Conservation (phyloP, 2,888 invertebrate species). For the Siphonodentalium dalli region DNA sequence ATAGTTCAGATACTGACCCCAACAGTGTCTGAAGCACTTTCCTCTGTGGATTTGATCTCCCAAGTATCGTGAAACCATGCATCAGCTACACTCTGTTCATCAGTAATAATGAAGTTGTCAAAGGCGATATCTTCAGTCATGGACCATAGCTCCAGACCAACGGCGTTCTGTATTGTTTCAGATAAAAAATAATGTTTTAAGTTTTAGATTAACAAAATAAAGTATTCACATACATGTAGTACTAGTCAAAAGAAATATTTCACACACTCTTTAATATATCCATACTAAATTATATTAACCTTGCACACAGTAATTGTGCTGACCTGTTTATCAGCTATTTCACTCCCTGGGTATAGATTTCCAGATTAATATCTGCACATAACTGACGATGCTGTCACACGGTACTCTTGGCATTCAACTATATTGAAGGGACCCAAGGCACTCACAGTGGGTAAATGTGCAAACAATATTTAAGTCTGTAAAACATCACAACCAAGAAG, state of each 20-base stretch:
- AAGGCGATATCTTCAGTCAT: constrained; percentile 94
- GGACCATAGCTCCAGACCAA: constrained; percentile 98
- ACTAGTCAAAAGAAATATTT: not conserved
- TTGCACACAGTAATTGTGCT: too few relatives aligned
- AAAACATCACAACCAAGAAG: too few relatives aligned
- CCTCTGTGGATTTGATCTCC: constrained; percentile 76
- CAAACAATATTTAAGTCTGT: too few relatives aligned
- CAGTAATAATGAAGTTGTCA: constrained; percentile 93
- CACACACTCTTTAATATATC: not conserved
- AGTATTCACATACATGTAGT: not conserved
- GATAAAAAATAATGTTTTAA: not conserved
- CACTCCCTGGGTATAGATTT: not conserved
- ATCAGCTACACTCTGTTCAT: constrained; percentile 78
- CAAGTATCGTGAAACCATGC: constrained; percentile 86
- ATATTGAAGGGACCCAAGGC: too few relatives aligned
- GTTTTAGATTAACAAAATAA: not conserved
- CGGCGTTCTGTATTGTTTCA: constrained; percentile 74
- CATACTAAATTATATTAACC: not conserved
- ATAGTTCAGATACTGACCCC: constrained; percentile 45
- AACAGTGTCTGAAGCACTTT: constrained; percentile 38
- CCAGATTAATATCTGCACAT: not conserved
- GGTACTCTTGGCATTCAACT: too few relatives aligned
- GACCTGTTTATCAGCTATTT: too few relatives aligned
- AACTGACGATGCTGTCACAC: not conserved
- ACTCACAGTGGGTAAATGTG: too few relatives aligned